Evolutionary conservation across 2,888 invertebrate genomes (phyloP).

Genomic region (Monoplex corrugatus): DNA sequence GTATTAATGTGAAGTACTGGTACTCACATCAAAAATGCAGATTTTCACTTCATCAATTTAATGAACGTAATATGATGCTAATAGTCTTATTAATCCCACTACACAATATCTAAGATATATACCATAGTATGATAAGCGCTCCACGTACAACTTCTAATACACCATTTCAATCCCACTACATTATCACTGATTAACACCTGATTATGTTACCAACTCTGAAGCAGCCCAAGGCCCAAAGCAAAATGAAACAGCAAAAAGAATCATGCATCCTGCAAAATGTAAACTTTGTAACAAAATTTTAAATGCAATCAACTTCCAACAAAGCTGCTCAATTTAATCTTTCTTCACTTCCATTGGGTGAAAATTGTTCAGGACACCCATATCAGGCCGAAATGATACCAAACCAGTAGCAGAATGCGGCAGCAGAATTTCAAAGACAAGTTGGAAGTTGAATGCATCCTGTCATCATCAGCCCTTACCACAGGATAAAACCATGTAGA

Average conservation of each 20-base stretch:
- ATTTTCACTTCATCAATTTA: no score
- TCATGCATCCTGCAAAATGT: constrained; percentile 33
- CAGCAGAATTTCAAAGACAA: no score
- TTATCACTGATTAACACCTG: no score
- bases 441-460: background rate
- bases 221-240: constrained; percentile 24
- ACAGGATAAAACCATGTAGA: background rate
- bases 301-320: constrained; percentile 24
- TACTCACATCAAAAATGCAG: no score
- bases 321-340: background rate
- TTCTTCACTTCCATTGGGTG: background rate
- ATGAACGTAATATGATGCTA: no score
- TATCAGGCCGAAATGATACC: background rate
- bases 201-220: background rate
- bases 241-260: constrained; percentile 16
- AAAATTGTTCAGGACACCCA: background rate
- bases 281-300: constrained; percentile 10
- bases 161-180: no score
- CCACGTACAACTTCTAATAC: no score
- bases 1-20: no score
- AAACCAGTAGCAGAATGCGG: background rate
- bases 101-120: no score
- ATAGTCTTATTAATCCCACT: no score
- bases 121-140: no score
- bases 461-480: background rate